Evolutionary conservation across 2,888 invertebrate species (phyloP), one percentile per base, ranked within the genome.

Genomic region (Dioctria linearis): DNA sequence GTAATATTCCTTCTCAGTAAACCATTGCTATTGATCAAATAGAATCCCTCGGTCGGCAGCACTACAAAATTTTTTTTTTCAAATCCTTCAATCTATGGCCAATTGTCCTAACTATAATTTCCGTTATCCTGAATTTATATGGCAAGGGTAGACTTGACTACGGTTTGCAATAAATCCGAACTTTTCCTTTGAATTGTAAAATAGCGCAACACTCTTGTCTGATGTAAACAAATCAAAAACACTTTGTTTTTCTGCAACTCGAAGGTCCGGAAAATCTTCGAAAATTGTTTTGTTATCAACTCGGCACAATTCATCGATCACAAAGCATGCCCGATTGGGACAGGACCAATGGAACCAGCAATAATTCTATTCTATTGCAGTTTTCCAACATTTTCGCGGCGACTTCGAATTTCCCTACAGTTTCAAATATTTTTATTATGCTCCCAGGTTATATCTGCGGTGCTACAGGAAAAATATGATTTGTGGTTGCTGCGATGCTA

Each of bases 251-350:
- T n/a, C 9, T 49, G 11, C 37, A 71, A 49, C 37, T 43, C 66
- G 67, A 67, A 54, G 25, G 54, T 6, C 71, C 71, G 71, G 71
- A 71, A 49, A 54, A 54, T 71, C 51, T 71, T 40, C 25, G 25
- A 40, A 71, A 71, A 71, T 71, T 71, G 71, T 71, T 71, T 71
- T 71, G 54, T 71, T 71, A 54, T 71, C 71, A 40, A 71, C 5
- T 51, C n/a, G 37, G 71, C 54, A 51, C 71, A 71, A 71, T 71
- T 71, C 71, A 71, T 71, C 71, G 71, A 71, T 71, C 71, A 71
- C 71, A 37, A 46, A 25, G 43, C 42, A 67, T 49, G 49, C 42
- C 46, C 67, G 46, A 46, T 46, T 46, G 67, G n/a, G n/a, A n/a
- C 67, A 6, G 13, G n/a, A 46, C 67, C 13, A 67, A 46, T 67